Evolutionary conservation across 1,140 invertebrate genomes (phyloP).

Genomic region (Megalopta genalis): DNA sequence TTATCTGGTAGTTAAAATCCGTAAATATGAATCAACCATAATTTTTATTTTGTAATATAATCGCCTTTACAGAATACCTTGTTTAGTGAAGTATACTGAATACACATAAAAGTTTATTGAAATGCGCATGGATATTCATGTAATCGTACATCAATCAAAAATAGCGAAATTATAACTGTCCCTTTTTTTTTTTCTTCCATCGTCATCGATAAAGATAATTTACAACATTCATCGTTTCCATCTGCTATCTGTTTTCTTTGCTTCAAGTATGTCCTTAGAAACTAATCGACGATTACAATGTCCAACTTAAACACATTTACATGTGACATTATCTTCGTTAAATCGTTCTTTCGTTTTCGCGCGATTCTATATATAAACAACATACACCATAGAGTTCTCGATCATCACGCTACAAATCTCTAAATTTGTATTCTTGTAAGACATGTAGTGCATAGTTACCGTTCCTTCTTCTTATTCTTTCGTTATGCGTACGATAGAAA

Average conservation of each 20-base stretch:
- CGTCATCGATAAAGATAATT: slow-evolving; percentile 65
- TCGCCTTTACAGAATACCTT: slow-evolving; percentile 71
- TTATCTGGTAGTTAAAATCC: slow-evolving; percentile 32
- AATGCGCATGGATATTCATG: slow-evolving; percentile 68
- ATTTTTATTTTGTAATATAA: slow-evolving; percentile 71
- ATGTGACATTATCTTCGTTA: slow-evolving; percentile 47
- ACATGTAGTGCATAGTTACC: slow-evolving; percentile 43
- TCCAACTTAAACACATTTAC: slow-evolving; percentile 50
- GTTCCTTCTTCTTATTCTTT: background rate
- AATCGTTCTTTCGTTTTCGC: slow-evolving; percentile 46
- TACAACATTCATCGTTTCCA: slow-evolving; percentile 64
- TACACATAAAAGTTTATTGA: slow-evolving; percentile 70
- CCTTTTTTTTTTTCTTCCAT: slow-evolving; percentile 17
- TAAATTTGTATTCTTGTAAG: slow-evolving; percentile 63
- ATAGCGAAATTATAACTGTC: slow-evolving; percentile 67
- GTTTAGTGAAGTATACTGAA: slow-evolving; percentile 66
- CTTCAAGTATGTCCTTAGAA: slow-evolving; percentile 53
- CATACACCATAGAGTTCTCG: slow-evolving; percentile 59
- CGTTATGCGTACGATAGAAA: slow-evolving; percentile 9
- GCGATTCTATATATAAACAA: slow-evolving; percentile 62
- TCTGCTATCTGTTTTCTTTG: slow-evolving; percentile 6
- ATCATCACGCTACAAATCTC: slow-evolving; percentile 67
- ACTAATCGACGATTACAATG: slow-evolving; percentile 63
- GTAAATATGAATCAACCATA: slow-evolving; percentile 67
- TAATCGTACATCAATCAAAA: slow-evolving; percentile 70